phyloP scores from a whole-genome alignment of 2,113 vertebrate species.

The Castor canadensis region DNA sequence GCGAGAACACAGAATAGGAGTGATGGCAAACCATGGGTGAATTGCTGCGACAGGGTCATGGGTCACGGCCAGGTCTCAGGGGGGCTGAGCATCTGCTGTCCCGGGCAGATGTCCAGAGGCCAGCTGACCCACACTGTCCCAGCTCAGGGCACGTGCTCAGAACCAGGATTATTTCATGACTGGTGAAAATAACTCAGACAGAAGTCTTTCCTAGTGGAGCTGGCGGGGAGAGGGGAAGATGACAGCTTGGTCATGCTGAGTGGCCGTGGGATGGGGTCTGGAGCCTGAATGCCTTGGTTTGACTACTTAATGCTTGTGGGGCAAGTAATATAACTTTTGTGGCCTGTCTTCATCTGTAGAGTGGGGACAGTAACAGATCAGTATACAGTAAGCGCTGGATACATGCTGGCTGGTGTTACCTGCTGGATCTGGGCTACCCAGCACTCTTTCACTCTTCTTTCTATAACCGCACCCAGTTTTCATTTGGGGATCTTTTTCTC shows the following conservation, averaged over 20 bases:
- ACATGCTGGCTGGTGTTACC: neutral
- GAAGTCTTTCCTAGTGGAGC: neutral
- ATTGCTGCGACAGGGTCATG: fast-evolving
- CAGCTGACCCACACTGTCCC: too few species aligned
- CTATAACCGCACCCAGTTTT: neutral
- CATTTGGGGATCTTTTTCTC: neutral
- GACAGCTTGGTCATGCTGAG: too few species aligned
- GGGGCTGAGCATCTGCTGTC: too few species aligned
- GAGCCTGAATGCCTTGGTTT: neutral
- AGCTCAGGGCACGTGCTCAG: neutral
- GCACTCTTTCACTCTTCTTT: neutral
- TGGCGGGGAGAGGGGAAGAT: neutral
- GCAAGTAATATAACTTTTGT: neutral
- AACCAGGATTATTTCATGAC: neutral
- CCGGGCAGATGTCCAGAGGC: too few species aligned
- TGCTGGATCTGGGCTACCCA: neutral
- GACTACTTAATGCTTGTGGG: too few species aligned
- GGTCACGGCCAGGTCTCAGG: neutral
- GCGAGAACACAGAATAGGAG: neutral
- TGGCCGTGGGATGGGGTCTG: too few species aligned
- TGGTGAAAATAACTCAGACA: neutral
- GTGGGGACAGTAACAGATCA: neutral
- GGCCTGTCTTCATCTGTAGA: neutral
- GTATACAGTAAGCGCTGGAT: neutral
- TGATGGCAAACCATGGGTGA: neutral